Base-by-base conservation (phyloP, 1,140 invertebrate genomes). In the Pomacea maculata region DNA sequence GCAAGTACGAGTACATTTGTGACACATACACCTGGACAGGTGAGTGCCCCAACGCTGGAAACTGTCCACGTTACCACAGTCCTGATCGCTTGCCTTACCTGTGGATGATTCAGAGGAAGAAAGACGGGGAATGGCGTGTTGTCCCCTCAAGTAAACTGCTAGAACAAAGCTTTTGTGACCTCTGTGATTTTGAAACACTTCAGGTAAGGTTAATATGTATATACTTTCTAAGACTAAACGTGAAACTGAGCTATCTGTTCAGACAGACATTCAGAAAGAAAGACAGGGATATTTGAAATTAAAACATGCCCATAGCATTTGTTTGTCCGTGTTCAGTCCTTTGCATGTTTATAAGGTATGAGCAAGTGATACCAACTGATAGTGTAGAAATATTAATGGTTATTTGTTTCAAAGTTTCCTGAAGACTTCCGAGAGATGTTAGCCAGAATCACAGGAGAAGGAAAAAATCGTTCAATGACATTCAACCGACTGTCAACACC, bases 31-130 rank as follows among this genome's bases (percentile, higher is more conserved):
- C 75, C n/a, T 76, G 75, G 75, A 64, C 55, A 6, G 57, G 61
- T 57, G 34, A 0, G 21, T 76, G 75, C 19, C 21, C 52, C 75
- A 63, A 34, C 9, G 45, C 21, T 34, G 34, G 34, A 25, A n/a
- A 64, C n/a, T 76, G 75, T 65, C 75, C 55, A 12, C n/a, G 57
- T 12, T 76, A 64, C 34, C 75, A 76, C 75, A 57, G 64, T 19
- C 57, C 21, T 14, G n/a, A 65, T 34, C 54, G 34, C 11, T n/a
- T 29, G 9, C 75, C 75, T 9, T 65, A 29, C 21, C 57, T 64
- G 29, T 76, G 75, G 75, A 17, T 61, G 57, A 61, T 61, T 61
- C 57, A 76, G 75, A 3, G 34, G 6, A 1, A 76, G 19, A 57
- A 21, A 15, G 19, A 2, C 34, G 61, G 57, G 5, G 12, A 34